Percentiles rank a stretch among this genome's conserved stretches.
Evolutionary conservation across 2,888 invertebrate genomes (phyloP).

Genomic region (Andrena flavipes): DNA sequence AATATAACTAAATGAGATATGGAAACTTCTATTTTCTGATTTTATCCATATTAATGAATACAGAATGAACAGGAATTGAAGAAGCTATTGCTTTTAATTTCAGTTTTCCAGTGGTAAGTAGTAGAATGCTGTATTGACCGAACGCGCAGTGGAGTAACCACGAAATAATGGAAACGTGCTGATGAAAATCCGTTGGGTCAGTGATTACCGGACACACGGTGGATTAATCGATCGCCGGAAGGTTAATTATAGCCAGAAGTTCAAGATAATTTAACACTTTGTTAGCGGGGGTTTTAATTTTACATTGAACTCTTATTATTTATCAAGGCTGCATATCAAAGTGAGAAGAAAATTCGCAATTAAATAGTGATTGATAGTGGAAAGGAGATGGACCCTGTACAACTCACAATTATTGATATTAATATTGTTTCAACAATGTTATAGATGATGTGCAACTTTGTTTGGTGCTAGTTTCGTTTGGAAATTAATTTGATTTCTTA

Average conservation of each 20-base stretch:
- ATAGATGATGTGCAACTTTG: constrained; percentile 9
- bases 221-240: constrained; percentile 35
- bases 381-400: too few relatives aligned
- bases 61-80: too few relatives aligned
- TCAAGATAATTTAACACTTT: constrained; percentile 28
- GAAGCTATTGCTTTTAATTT: not conserved
- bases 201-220: constrained; percentile 12
- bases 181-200: constrained; percentile 5
- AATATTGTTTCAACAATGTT: not conserved
- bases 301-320: not conserved
- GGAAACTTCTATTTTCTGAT: too few relatives aligned
- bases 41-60: too few relatives aligned
- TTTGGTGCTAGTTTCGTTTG: not conserved
- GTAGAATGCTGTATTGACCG: not conserved
- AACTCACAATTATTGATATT: too few relatives aligned
- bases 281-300: constrained; percentile 1
- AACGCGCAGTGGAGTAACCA: not conserved
- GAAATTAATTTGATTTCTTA: constrained; percentile 22
- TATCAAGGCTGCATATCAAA: not conserved
- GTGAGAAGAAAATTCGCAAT: not conserved
- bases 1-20: too few relatives aligned
- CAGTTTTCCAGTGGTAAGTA: not conserved
- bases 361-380: not conserved
- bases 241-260: constrained; percentile 39
- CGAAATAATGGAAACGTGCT: not conserved